Conservation (phyloP, 2,113 vertebrate genomes). For the Oceanodroma tethys region DNA sequence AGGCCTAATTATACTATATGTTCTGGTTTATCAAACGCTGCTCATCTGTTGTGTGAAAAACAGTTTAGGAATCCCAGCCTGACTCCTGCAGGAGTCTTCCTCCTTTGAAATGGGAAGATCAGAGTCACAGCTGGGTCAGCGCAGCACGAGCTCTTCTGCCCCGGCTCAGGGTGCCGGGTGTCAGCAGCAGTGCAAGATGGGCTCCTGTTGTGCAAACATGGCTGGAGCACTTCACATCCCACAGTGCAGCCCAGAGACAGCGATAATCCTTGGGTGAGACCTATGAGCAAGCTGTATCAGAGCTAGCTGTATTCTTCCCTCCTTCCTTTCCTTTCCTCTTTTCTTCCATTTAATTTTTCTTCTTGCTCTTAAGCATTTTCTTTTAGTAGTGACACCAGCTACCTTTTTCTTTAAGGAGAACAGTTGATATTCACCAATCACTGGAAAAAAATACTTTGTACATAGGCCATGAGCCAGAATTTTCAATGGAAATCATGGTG, state of each 20-base stretch:
- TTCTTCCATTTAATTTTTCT: not conserved
- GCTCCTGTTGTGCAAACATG: not conserved
- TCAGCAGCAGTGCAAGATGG: not conserved
- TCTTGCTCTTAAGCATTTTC: not conserved
- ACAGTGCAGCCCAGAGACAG: not conserved
- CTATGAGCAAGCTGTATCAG: not conserved
- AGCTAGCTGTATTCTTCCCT: not conserved
- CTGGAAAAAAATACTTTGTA: not conserved
- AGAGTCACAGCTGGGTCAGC: not conserved
- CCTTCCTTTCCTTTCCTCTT: not conserved
- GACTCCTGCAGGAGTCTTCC: not conserved
- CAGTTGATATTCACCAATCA: not conserved
- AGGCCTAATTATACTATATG: conserved; percentile 11
- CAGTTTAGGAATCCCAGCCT: conserved; percentile 11
- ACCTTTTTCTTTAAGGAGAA: not conserved
- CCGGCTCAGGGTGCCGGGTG: not conserved
- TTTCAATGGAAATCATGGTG: not conserved
- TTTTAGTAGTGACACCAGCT: not conserved
- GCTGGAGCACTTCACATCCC: not conserved
- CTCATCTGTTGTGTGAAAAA: conserved; percentile 58
- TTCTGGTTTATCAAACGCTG: conserved; percentile 11
- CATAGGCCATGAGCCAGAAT: not conserved
- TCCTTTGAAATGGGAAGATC: conserved; percentile 44
- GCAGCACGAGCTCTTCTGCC: not conserved
- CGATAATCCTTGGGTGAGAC: not conserved